Percentiles rank a stretch among this genome's conserved stretches.
phyloP scores from a whole-genome alignment of 92 coral and sea anemone genomes.

The Bergia sp. region DNA sequence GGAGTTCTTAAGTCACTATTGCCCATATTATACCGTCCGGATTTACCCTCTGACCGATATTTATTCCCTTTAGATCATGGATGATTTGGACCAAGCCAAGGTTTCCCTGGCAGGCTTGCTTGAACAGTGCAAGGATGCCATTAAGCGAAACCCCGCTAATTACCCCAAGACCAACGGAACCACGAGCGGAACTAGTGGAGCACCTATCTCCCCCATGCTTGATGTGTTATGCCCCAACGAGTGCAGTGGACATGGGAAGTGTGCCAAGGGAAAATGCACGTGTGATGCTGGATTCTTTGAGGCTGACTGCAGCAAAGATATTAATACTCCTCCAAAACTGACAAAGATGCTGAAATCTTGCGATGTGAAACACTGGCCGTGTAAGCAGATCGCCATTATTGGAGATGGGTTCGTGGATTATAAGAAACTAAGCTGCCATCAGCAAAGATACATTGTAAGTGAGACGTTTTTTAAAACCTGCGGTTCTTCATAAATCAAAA shows the following conservation, averaged over 20 bases:
- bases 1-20: background rate
- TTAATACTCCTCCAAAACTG: slow-evolving; percentile 22
- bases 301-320: slow-evolving; percentile 26
- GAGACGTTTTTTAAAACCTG: background rate
- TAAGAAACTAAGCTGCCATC: slow-evolving; percentile 15
- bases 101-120: background rate
- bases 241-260: slow-evolving; percentile 33
- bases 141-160: slow-evolving; percentile 20
- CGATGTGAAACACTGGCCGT: slow-evolving; percentile 25
- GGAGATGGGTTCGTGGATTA: too few relatives aligned
- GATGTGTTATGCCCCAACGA: slow-evolving; percentile 28
- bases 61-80: background rate
- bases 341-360: background rate
- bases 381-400: too few relatives aligned
- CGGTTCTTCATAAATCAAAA: background rate
- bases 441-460: slow-evolving; percentile 19
- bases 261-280: slow-evolving; percentile 15
- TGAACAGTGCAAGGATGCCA: slow-evolving; percentile 12
- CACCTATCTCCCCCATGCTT: background rate
- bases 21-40: background rate
- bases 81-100: background rate
- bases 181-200: background rate
- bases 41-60: too few relatives aligned
- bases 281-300: slow-evolving; percentile 15
- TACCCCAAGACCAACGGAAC: slow-evolving; percentile 29